Conservation (phyloP, 2,113 vertebrate genomes). For the Hippocampus abdominalis region DNA sequence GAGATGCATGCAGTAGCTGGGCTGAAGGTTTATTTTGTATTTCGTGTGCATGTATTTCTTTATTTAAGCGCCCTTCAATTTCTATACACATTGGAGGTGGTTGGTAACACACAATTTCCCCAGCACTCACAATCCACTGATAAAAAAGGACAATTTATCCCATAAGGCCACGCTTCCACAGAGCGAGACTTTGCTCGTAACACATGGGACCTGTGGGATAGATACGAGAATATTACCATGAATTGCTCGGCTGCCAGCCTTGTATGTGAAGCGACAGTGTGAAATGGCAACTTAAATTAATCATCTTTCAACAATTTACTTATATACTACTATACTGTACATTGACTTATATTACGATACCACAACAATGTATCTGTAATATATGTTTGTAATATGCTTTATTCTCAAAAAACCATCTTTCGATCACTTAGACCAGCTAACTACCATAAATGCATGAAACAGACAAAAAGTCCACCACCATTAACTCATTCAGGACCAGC, state of each 20-base stretch:
- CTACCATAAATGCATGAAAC: too few relatives aligned
- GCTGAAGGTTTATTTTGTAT: too few relatives aligned
- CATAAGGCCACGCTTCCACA: conserved; percentile 3
- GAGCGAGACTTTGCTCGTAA: conserved; percentile 7
- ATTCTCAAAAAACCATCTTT: too few relatives aligned
- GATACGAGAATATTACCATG: conserved; percentile 7
- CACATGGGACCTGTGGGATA: conserved; percentile 1
- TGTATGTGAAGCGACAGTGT: not conserved
- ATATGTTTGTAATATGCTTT: too few relatives aligned
- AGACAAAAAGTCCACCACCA: too few relatives aligned
- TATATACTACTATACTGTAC: not conserved
- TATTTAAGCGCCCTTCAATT: not conserved
- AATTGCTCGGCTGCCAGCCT: not conserved
- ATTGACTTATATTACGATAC: too few relatives aligned
- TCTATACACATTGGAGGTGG: not conserved
- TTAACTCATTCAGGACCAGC: too few relatives aligned
- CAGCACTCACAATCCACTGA: conserved; percentile 5
- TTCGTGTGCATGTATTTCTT: not conserved
- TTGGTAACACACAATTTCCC: conserved; percentile 2
- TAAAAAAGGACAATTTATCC: conserved; percentile 5
- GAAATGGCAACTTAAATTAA: not conserved
- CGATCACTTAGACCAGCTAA: too few relatives aligned
- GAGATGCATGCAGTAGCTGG: too few relatives aligned
- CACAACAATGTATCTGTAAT: too few relatives aligned
- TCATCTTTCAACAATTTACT: not conserved